A percentile compares a stretch with the other conserved stretches of the same genome.
These are phyloP conservation scores for Volucella zonaria DNA, from an alignment of 2,888 invertebrate genomes.

Conservation along the genomic window DNA sequence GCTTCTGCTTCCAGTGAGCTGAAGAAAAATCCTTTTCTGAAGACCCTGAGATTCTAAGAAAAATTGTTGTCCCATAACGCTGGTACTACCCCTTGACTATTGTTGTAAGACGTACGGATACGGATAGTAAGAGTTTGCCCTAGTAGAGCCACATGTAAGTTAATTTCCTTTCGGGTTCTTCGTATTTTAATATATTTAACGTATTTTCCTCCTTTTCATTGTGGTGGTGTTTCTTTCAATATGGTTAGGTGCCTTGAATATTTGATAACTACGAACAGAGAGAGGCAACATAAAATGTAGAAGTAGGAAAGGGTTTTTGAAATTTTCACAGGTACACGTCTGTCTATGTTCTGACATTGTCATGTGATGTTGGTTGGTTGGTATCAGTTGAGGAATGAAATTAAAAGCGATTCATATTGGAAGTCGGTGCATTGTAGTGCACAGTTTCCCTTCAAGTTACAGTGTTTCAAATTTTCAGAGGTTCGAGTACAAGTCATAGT, in stretches of 20 bases:
- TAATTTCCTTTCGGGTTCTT: conserved; percentile 27
- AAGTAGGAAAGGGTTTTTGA: conserved; percentile 24
- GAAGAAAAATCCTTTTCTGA: not conserved
- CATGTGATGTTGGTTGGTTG: not conserved
- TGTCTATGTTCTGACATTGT: conserved; percentile 20
- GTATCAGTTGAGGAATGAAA: not conserved
- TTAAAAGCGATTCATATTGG: conserved; percentile 12
- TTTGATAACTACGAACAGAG: conserved; percentile 14
- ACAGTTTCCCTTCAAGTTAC: conserved; percentile 26
- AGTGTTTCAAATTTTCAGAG: conserved; percentile 40
- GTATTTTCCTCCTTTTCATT: not conserved
- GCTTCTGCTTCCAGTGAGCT: not conserved
- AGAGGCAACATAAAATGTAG: not conserved
- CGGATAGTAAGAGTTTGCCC: not conserved
- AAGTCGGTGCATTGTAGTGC: conserved; percentile 28
- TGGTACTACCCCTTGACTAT: conserved; percentile 10
- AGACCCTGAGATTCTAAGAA: conserved; percentile 25
- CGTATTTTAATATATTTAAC: conserved; percentile 8
- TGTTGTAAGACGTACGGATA: not conserved
- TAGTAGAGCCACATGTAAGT: conserved; percentile 37
- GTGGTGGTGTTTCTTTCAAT: conserved; percentile 31
- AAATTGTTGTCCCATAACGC: conserved; percentile 1
- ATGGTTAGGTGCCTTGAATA: conserved; percentile 26
- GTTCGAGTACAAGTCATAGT: no score
- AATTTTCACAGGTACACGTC: conserved; percentile 8